phyloP scores from a whole-genome alignment of 2,113 vertebrate genomes.

The Sciurus niger region DNA sequence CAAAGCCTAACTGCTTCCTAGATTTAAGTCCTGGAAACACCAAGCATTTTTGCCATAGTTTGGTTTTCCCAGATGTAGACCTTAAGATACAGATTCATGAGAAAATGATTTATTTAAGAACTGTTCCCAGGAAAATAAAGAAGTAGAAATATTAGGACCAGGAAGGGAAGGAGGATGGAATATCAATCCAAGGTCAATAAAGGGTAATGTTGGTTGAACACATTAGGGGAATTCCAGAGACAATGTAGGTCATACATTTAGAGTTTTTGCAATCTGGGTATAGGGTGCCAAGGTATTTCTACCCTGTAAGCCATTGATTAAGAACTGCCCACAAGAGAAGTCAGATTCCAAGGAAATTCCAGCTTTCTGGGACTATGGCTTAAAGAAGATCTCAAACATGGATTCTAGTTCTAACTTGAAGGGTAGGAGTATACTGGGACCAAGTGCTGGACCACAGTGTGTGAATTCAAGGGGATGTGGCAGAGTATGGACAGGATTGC shows the following conservation, averaged over 20 bases:
- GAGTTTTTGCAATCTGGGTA: neutral
- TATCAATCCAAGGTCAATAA: neutral
- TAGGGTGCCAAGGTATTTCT: neutral
- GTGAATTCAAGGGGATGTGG: neutral
- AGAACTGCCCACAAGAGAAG: neutral
- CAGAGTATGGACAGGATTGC: neutral
- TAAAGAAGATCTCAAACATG: neutral
- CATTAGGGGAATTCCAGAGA: neutral
- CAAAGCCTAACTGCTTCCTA: neutral
- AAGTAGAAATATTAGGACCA: neutral
- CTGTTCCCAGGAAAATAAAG: neutral
- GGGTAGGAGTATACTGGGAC: no score
- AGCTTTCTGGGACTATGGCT: neutral
- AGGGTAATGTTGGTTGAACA: neutral
- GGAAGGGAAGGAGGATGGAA: neutral
- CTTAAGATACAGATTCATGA: neutral
- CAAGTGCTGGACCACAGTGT: neutral
- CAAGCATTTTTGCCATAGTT: neutral
- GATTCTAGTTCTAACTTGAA: neutral
- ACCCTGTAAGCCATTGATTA: neutral
- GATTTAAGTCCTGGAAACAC: neutral
- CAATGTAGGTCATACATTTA: neutral
- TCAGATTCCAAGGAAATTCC: neutral
- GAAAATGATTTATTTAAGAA: constrained; percentile 52
- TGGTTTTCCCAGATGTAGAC: neutral